These are phyloP conservation scores for Balearica regulorum DNA, from an alignment of 2,797 vertebrate species.

Conservation along the genomic window DNA sequence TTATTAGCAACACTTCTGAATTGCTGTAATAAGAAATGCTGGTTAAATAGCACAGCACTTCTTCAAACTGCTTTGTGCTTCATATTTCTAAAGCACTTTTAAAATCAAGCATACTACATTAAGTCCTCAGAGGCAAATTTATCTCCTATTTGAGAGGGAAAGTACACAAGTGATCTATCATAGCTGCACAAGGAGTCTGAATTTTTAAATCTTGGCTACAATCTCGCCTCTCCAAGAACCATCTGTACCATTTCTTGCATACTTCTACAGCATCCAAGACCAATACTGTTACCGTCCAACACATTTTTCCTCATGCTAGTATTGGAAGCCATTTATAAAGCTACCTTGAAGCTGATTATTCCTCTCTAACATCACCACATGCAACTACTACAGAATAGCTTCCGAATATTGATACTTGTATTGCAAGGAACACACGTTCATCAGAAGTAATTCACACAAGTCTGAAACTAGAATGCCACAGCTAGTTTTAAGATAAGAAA, in stretches of 20 bases:
- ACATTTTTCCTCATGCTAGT: background rate
- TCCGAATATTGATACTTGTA: background rate
- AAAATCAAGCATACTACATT: background rate
- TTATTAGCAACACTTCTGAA: background rate
- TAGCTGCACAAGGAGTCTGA: background rate
- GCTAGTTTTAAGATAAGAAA: background rate
- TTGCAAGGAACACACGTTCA: background rate
- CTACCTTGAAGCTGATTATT: background rate
- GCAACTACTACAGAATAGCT: background rate
- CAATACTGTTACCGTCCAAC: background rate
- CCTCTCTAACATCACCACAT: background rate
- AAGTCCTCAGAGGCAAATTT: background rate
- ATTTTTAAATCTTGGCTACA: background rate
- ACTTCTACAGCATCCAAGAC: background rate
- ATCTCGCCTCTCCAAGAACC: background rate
- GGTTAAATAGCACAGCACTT: background rate
- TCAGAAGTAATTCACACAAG: background rate
- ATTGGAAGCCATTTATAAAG: background rate
- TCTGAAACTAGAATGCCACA: background rate
- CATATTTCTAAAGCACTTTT: background rate
- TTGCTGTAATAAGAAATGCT: background rate
- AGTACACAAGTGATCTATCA: conserved; percentile 2
- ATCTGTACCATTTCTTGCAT: background rate
- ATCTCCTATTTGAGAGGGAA: background rate
- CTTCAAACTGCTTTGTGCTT: background rate